Evolutionary conservation across 2,797 vertebrate species (phyloP).

Genomic region (Malacoraja senta): DNA sequence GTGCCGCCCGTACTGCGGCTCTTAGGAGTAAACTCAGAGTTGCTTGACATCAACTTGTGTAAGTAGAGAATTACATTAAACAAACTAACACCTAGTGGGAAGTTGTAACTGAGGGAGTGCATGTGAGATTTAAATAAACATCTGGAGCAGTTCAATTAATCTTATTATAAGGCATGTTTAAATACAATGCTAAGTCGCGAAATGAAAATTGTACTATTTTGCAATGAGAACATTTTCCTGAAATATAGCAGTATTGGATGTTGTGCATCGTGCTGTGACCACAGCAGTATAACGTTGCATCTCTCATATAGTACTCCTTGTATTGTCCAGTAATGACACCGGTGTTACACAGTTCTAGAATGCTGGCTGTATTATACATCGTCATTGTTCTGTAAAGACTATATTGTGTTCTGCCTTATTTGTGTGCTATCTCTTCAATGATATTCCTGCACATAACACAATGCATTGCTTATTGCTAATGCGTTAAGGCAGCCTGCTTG

Average conservation of each 20-base stretch:
- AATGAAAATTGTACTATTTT: background rate
- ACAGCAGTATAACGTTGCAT: background rate
- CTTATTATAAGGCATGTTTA: background rate
- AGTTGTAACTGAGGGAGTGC: background rate
- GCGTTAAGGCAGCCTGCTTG: background rate
- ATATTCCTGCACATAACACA: background rate
- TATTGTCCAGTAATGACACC: background rate
- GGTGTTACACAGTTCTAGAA: background rate
- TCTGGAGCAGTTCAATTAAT: no score
- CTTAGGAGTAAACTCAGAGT: background rate
- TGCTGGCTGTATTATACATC: background rate
- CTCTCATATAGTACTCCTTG: background rate
- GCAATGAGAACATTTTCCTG: background rate
- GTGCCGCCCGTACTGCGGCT: no score
- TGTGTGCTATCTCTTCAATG: background rate
- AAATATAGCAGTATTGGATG: background rate
- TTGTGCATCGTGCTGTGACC: background rate
- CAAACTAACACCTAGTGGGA: background rate
- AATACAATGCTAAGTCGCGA: background rate
- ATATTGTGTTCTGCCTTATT: background rate
- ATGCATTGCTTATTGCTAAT: background rate
- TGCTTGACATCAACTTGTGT: background rate
- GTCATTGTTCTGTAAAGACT: background rate
- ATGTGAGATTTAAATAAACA: background rate
- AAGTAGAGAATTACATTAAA: background rate